Evolutionary conservation across 2,888 invertebrate genomes (phyloP).

Genomic region (Agrochola litura): DNA sequence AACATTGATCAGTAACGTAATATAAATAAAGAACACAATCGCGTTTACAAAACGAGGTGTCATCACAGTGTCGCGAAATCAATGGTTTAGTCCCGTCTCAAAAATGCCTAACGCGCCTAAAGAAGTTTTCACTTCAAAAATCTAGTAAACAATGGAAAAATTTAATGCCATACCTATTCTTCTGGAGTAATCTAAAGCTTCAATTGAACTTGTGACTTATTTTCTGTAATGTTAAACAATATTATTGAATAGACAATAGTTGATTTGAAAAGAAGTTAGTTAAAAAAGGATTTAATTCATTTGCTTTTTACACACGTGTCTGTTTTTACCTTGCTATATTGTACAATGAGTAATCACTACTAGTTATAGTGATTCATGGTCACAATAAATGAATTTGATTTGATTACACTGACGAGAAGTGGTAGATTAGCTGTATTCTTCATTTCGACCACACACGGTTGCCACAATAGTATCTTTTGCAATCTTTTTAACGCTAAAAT

Average conservation of each 20-base stretch:
- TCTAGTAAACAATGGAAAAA: not conserved
- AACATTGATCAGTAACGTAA: too few species aligned
- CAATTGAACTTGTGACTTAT: not conserved
- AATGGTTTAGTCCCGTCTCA: too few species aligned
- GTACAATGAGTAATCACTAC: conserved; percentile 11
- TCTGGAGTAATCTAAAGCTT: not conserved
- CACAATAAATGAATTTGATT: conserved; percentile 16
- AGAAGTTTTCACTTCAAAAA: not conserved
- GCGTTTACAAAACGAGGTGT: too few species aligned
- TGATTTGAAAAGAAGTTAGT: not conserved
- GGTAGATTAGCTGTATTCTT: conserved; percentile 17
- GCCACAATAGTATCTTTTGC: not conserved
- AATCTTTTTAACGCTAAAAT: not conserved
- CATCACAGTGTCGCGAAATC: too few species aligned
- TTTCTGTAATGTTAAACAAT: not conserved
- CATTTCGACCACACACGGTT: conserved; percentile 26
- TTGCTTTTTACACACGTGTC: not conserved
- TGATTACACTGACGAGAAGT: conserved; percentile 21
- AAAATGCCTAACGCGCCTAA: too few species aligned
- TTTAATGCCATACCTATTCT: not conserved
- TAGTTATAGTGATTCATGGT: conserved; percentile 9
- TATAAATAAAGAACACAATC: too few species aligned
- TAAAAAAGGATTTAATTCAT: conserved; percentile 6
- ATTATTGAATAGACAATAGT: not conserved
- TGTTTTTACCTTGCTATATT: not conserved